Evolutionary conservation across 2,888 invertebrate genomes (phyloP).

Genomic region (Drosophila multiciliata): DNA sequence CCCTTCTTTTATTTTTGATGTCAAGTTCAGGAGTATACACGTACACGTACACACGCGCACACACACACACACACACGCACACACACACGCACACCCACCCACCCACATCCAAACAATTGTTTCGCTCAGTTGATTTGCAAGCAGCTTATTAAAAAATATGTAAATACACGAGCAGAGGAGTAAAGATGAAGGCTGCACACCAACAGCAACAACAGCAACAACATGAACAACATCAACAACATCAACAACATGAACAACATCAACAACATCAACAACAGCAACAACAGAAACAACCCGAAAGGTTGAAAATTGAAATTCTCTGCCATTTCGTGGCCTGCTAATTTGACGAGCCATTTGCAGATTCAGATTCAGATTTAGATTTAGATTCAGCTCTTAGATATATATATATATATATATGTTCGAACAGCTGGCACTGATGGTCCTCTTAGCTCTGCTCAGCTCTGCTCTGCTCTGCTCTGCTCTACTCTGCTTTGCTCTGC

Average conservation of each 20-base stretch:
- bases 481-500: too few species aligned
- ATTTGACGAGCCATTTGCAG: conserved; percentile 35
- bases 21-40: conserved; percentile 46
- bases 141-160: conserved; percentile 70
- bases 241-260: fast-evolving
- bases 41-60: background rate
- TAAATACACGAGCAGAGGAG: conserved; percentile 33
- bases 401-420: conserved; percentile 15
- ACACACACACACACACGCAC: background rate
- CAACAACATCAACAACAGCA: background rate
- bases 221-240: background rate
- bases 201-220: background rate
- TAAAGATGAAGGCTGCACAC: conserved; percentile 14
- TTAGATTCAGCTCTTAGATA: background rate
- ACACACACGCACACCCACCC: background rate
- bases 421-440: conserved; percentile 43
- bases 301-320: conserved; percentile 35
- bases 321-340: conserved; percentile 38
- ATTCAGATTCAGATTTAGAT: conserved; percentile 3
- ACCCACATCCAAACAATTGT: conserved; percentile 12
- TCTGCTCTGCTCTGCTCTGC: too few species aligned
- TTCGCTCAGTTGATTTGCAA: conserved; percentile 58
- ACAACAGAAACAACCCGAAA: conserved; percentile 6
- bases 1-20: conserved; percentile 50
- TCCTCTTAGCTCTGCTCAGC: conserved; percentile 20